Conservation (phyloP, 2,888 invertebrate genomes). For the Dastarcus helophoroides region DNA sequence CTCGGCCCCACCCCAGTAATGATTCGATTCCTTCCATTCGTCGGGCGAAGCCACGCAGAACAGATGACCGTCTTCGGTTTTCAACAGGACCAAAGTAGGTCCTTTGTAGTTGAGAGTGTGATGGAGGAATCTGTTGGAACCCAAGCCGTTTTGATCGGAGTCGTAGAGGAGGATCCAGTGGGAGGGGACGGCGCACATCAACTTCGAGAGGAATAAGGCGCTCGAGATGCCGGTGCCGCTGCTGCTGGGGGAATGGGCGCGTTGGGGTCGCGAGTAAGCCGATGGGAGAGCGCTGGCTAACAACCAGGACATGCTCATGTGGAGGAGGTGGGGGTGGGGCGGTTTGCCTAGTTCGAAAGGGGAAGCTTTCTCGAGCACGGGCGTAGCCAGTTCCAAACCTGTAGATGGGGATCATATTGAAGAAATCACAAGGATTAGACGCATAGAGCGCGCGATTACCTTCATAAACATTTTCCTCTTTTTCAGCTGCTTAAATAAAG, state of each 20-base stretch:
- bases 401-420: no score
- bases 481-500: no score
- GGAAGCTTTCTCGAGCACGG: conserved; percentile 52
- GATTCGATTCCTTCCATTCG: conserved; percentile 80
- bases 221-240: conserved; percentile 27
- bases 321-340: conserved; percentile 31
- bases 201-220: conserved; percentile 47
- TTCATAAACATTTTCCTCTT: no score
- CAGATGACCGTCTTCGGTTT: conserved; percentile 47
- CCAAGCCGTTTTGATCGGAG: conserved; percentile 76
- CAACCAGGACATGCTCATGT: conserved; percentile 36
- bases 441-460: no score
- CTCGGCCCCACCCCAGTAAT: conserved; percentile 76
- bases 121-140: conserved; percentile 73
- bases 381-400: conserved; percentile 60
- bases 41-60: conserved; percentile 65
- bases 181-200: conserved; percentile 56
- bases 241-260: conserved; percentile 33
- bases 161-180: conserved; percentile 81
- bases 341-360: conserved; percentile 32
- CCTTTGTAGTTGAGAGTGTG: conserved; percentile 74
- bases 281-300: conserved; percentile 34
- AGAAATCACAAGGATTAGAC: no score
- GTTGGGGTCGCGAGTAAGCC: conserved; percentile 32
- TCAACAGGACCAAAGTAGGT: conserved; percentile 51